Evolutionary conservation across 2,113 vertebrate genomes (phyloP).

Genomic region (Zingel zingel): DNA sequence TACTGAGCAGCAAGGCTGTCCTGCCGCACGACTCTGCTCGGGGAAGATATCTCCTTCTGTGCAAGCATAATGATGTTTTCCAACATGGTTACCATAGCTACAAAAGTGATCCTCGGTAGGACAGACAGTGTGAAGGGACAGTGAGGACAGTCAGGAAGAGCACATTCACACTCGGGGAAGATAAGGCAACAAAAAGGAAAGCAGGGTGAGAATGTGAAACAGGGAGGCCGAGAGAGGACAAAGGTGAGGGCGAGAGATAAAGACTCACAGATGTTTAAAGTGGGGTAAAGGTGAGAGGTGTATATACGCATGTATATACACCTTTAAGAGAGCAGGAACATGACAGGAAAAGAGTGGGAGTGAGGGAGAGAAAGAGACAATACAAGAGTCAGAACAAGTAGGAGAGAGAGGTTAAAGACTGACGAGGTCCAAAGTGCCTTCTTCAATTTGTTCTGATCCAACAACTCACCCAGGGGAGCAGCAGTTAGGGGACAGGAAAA

Average conservation of each 20-base stretch:
- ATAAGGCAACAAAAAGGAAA: constrained; percentile 49
- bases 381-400: constrained; percentile 3
- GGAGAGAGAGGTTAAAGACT: constrained; percentile 61
- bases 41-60: constrained; percentile 56
- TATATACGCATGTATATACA: neutral
- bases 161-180: constrained; percentile 40
- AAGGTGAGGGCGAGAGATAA: constrained; percentile 21
- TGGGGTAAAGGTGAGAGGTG: constrained; percentile 14
- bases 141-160: constrained; percentile 44
- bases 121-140: constrained; percentile 46
- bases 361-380: constrained; percentile 11
- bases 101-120: constrained; percentile 63
- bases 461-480: constrained; percentile 45
- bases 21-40: constrained; percentile 19
- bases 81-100: constrained; percentile 81
- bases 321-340: neutral
- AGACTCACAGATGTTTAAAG: constrained; percentile 20
- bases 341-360: constrained; percentile 8
- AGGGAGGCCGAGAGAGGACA: constrained; percentile 9
- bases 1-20: constrained; percentile 34
- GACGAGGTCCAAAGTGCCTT: constrained; percentile 56
- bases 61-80: constrained; percentile 68
- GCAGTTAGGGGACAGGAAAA: constrained; percentile 44
- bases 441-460: constrained; percentile 64
- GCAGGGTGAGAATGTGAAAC: constrained; percentile 34